Conservation (phyloP, 37 sponge, comb jelly and placozoan species). For the Aphrocallistes beatrix region DNA sequence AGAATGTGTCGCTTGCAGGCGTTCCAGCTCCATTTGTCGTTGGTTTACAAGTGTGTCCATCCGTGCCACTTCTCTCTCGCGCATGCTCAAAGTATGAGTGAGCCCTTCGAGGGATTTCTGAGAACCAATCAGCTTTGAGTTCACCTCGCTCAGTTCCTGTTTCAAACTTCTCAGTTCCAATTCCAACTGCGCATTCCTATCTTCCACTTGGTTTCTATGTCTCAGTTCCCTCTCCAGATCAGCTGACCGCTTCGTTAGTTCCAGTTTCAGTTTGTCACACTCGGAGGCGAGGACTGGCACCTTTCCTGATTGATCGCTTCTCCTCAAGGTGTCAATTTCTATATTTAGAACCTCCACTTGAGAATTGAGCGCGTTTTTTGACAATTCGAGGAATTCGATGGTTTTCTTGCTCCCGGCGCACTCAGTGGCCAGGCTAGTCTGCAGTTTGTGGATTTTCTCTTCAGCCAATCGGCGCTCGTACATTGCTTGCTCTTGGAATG, state of each 20-base stretch:
- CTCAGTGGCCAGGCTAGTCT: background rate
- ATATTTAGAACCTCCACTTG: background rate
- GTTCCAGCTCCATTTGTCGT: background rate
- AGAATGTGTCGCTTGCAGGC: background rate
- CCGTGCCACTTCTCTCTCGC: background rate
- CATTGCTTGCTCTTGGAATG: background rate
- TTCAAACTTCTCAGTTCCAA: background rate
- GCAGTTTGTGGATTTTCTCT: background rate
- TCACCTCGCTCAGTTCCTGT: background rate
- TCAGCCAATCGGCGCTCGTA: slow-evolving; percentile 7
- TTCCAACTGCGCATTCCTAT: background rate
- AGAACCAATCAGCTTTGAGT: background rate
- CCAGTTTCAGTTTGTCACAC: background rate
- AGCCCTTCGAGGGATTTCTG: background rate
- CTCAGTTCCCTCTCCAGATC: background rate
- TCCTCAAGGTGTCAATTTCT: background rate
- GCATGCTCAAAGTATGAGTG: background rate
- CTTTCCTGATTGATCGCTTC: background rate
- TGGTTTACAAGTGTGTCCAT: background rate
- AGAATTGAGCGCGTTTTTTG: background rate
- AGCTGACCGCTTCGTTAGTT: background rate
- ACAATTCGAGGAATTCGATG: background rate
- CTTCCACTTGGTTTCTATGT: background rate
- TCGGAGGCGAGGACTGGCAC: background rate
- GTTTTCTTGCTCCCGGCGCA: background rate